A percentile compares a stretch with the other conserved stretches of the same genome.
phyloP scores from a whole-genome alignment of 2,888 invertebrate genomes.

The Lasioglossum malachurum region DNA sequence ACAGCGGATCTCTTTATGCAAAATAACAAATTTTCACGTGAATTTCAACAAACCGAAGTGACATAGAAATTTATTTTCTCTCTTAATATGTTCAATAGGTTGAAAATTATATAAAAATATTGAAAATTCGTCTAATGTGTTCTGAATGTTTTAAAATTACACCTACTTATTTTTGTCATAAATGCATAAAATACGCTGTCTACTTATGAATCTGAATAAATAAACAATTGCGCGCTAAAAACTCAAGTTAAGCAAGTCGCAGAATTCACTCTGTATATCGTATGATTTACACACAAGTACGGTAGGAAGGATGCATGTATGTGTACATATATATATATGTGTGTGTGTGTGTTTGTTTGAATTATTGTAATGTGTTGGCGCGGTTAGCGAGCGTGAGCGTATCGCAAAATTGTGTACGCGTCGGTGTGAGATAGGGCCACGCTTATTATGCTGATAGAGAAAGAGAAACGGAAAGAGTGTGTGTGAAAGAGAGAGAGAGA shows the following conservation, averaged over 20 bases:
- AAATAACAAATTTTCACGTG: too few species aligned
- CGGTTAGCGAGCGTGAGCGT: constrained; percentile 39
- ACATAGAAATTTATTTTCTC: too few species aligned
- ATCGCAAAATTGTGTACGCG: constrained; percentile 24
- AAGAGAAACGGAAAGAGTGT: background rate
- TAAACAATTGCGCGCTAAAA: background rate
- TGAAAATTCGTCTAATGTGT: too few species aligned
- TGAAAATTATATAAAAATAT: too few species aligned
- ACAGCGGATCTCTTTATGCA: too few species aligned
- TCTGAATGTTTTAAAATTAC: too few species aligned
- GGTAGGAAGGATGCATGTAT: constrained; percentile 28
- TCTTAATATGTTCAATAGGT: too few species aligned
- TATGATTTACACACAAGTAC: constrained; percentile 42
- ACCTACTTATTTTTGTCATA: too few species aligned
- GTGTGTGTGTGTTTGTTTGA: background rate
- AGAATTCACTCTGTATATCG: constrained; percentile 17
- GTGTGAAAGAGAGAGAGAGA: background rate
- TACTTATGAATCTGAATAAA: background rate
- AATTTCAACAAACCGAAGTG: too few species aligned
- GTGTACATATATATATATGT: background rate
- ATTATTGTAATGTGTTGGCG: constrained; percentile 13
- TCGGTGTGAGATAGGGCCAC: constrained; percentile 26
- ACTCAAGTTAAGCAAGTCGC: background rate
- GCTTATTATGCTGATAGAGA: constrained; percentile 38
- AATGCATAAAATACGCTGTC: too few species aligned